phyloP scores from a whole-genome alignment of 2,888 invertebrate genomes.

The Papilio gigon region DNA sequence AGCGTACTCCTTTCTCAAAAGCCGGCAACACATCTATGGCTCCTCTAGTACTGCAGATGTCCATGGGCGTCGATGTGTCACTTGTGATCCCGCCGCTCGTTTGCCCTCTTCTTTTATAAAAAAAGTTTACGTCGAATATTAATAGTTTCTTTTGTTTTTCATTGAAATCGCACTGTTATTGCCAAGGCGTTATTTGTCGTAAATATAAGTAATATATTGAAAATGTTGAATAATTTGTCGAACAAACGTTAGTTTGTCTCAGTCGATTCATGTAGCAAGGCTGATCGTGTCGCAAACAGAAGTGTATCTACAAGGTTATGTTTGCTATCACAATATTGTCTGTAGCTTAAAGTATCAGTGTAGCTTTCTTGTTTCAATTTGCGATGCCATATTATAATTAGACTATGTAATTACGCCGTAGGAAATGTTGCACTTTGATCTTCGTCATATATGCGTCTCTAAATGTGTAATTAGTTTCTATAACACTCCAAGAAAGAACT shows the following conservation, averaged over 20 bases:
- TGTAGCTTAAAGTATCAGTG: conserved; percentile 29
- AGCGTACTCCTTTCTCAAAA: no score
- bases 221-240: conserved; percentile 29
- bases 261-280: conserved; percentile 35
- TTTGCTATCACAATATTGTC: conserved; percentile 32
- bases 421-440: background rate
- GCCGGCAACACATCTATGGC: no score
- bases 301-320: conserved; percentile 38
- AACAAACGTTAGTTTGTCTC: conserved; percentile 31
- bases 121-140: no score
- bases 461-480: background rate
- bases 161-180: conserved; percentile 14
- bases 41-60: no score
- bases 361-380: conserved; percentile 28
- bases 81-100: no score
- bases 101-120: no score
- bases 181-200: conserved; percentile 15
- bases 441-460: background rate
- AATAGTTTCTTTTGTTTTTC: background rate
- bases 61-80: no score
- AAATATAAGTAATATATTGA: conserved; percentile 29
- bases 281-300: conserved; percentile 29
- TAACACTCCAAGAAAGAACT: no score
- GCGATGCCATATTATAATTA: conserved; percentile 2
- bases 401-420: background rate